Evolutionary conservation across 1,140 invertebrate genomes (phyloP).

Genomic region (Kradibia gibbosae): DNA sequence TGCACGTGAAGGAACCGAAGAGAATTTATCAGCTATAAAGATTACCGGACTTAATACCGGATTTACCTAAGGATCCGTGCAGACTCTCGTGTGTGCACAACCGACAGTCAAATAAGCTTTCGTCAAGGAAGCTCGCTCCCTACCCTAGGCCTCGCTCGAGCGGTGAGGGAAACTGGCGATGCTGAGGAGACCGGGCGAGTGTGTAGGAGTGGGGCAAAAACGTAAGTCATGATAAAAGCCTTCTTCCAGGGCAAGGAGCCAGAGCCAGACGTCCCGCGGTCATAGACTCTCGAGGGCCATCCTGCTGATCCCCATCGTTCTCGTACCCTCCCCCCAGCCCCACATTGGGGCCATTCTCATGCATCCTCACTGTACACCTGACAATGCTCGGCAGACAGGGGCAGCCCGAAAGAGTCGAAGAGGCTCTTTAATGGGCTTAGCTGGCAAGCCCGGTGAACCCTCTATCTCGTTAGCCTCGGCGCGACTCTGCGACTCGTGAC

Average conservation of each 20-base stretch:
- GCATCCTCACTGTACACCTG: not conserved
- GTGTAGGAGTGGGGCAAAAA: not conserved
- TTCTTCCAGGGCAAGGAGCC: not conserved
- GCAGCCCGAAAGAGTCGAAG: not conserved
- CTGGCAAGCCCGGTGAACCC: constrained; percentile 64
- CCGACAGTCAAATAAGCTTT: no score
- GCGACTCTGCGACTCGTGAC: constrained; percentile 64
- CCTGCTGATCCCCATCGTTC: not conserved
- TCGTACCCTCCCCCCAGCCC: not conserved
- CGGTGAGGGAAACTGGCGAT: no score
- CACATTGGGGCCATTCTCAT: no score
- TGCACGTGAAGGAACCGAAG: no score
- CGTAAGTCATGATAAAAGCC: not conserved
- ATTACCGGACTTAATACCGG: no score
- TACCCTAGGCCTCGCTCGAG: no score
- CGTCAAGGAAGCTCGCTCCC: no score
- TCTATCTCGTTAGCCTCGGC: constrained; percentile 67
- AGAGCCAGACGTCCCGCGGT: not conserved
- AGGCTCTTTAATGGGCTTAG: constrained; percentile 66
- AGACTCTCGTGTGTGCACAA: no score
- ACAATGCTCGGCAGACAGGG: not conserved
- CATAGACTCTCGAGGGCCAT: not conserved
- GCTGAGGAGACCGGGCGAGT: no score
- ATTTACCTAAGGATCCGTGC: no score
- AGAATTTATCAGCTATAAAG: no score